Evolutionary conservation across 2,113 vertebrate genomes (phyloP).

Genomic region (Eudorcas thomsonii): DNA sequence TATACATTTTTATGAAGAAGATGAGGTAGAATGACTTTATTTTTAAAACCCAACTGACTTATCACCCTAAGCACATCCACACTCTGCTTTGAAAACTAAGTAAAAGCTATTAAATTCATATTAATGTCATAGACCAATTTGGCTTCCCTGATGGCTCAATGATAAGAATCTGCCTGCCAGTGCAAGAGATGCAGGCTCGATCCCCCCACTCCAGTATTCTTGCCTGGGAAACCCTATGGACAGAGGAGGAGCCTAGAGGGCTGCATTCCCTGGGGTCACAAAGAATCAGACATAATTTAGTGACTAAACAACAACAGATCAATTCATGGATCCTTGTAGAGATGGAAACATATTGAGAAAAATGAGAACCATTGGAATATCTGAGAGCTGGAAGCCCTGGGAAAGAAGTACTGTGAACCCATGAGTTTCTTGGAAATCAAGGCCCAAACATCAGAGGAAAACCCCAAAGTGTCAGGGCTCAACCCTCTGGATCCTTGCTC

Average conservation of each 20-base stretch:
- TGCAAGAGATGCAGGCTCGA: not conserved
- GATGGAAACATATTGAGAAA: not conserved
- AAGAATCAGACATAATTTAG: not conserved
- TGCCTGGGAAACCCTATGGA: not conserved
- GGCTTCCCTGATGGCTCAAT: not conserved
- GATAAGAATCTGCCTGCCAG: not conserved
- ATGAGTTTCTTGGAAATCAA: not conserved
- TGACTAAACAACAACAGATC: not conserved
- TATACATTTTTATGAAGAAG: not conserved
- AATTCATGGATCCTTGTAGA: not conserved
- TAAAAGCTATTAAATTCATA: not conserved
- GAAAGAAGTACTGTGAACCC: not conserved
- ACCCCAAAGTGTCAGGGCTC: not conserved
- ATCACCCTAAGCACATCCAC: not conserved
- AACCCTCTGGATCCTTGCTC: not conserved
- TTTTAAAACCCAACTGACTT: slow-evolving; percentile 21
- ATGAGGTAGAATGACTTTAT: not conserved
- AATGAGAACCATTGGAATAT: not conserved
- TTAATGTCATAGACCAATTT: not conserved
- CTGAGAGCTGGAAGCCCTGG: not conserved
- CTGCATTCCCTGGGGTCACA: not conserved
- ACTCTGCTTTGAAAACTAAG: not conserved
- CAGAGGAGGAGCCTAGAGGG: not conserved
- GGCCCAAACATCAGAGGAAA: not conserved
- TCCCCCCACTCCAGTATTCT: not conserved